These are phyloP conservation scores for Hydropotes inermis DNA, from an alignment of 2,113 vertebrate species.

Conservation along the genomic window DNA sequence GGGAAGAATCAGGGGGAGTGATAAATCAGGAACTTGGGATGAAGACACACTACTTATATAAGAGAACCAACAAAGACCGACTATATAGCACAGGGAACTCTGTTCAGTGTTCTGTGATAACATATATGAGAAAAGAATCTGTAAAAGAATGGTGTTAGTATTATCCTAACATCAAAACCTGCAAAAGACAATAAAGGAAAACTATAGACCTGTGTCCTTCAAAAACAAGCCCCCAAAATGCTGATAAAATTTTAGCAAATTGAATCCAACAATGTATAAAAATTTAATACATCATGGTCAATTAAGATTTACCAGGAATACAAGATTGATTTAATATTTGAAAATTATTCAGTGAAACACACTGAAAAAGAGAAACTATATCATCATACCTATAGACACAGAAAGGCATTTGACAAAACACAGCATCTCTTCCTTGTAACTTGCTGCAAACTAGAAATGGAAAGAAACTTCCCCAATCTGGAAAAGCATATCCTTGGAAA, in stretches of 20 bases:
- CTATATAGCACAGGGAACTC: neutral
- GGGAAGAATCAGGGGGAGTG: neutral
- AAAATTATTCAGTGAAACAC: neutral
- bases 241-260: neutral
- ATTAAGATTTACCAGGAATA: neutral
- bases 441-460: neutral
- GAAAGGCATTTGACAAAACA: neutral
- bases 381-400: neutral
- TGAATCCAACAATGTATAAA: neutral
- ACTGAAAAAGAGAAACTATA: neutral
- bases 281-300: neutral
- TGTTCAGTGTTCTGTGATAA: neutral
- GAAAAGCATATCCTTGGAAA: neutral
- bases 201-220: neutral
- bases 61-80: neutral
- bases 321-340: neutral
- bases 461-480: neutral
- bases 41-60: neutral
- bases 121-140: neutral
- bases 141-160: neutral
- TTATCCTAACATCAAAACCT: neutral
- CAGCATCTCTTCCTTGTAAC: neutral
- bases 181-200: neutral
- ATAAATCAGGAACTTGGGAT: neutral
- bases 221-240: neutral